Conservation (phyloP, 2,113 vertebrate species). For the Seriola quinqueradiata region DNA sequence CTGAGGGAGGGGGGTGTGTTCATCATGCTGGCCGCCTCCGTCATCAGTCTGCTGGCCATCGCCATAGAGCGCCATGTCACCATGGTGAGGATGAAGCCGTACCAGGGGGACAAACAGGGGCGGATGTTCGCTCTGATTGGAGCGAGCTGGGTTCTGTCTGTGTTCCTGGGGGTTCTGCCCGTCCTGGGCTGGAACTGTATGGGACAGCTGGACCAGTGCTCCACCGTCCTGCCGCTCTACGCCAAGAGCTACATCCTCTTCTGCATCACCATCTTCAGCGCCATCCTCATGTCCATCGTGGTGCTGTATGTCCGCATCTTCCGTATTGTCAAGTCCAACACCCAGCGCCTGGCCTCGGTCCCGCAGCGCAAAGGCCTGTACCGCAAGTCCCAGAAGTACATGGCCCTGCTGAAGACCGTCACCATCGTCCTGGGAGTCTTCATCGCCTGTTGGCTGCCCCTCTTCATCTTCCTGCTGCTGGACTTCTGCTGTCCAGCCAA, state of each 20-base stretch:
- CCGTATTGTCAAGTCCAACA: constrained; percentile 89
- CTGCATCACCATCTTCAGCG: constrained; percentile 88
- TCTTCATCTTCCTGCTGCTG: constrained; percentile 90
- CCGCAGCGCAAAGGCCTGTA: constrained; percentile 70
- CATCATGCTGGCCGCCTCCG: constrained; percentile 89
- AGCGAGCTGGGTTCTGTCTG: constrained; percentile 87
- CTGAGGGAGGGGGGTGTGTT: constrained; percentile 91
- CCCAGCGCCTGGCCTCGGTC: constrained; percentile 73
- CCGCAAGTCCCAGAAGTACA: constrained; percentile 85
- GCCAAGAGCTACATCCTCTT: constrained; percentile 92
- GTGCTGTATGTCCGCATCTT: constrained; percentile 91
- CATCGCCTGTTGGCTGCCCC: constrained; percentile 91
- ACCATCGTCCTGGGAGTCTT: constrained; percentile 92
- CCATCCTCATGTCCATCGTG: constrained; percentile 88
- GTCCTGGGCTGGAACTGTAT: constrained; percentile 94
- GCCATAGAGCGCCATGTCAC: constrained; percentile 92
- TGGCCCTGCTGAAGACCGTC: constrained; percentile 90
- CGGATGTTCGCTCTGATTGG: constrained; percentile 88
- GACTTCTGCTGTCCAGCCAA: constrained; percentile 86
- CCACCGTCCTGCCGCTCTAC: constrained; percentile 92
- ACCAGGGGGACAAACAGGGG: constrained; percentile 84
- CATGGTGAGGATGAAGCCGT: constrained; percentile 90
- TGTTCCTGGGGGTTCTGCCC: constrained; percentile 88
- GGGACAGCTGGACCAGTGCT: constrained; percentile 84
- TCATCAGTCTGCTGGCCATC: constrained; percentile 92